Evolutionary conservation across 92 coral and sea anemone species (phyloP).

Genomic region (Diadumene lineata): DNA sequence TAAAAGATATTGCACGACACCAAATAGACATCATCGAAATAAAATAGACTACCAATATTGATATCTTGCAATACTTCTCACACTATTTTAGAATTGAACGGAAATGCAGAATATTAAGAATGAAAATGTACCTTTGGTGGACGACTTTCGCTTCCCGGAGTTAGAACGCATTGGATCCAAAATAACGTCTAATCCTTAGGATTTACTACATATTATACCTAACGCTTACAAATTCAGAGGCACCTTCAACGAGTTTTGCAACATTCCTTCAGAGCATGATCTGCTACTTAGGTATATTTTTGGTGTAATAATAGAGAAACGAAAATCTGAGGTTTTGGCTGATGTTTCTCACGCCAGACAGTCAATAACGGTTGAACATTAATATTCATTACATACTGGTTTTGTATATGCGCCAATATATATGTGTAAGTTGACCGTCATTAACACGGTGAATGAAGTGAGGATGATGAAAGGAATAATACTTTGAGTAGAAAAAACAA

Average conservation of each 20-base stretch:
- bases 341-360: background rate
- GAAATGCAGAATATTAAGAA: too few species aligned
- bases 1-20: too few species aligned
- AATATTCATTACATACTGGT: background rate
- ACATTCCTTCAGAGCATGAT: background rate
- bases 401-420: background rate
- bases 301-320: background rate
- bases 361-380: background rate
- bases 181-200: background rate
- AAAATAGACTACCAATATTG: too few species aligned
- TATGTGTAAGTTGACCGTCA: background rate
- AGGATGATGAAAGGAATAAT: background rate
- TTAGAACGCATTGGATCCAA: background rate
- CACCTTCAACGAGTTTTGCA: background rate
- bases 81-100: too few species aligned
- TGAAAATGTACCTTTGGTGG: constrained; percentile 34
- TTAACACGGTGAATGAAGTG: background rate
- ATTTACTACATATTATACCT: background rate
- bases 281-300: background rate
- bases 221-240: background rate
- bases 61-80: too few species aligned
- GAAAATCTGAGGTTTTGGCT: background rate
- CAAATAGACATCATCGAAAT: too few species aligned
- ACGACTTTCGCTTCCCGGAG: constrained; percentile 1
- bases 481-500: background rate